Evolutionary conservation across 1,140 invertebrate species (phyloP), one percentile per base, ranked within the genome.

Genomic region (Brachionus plicatilis): DNA sequence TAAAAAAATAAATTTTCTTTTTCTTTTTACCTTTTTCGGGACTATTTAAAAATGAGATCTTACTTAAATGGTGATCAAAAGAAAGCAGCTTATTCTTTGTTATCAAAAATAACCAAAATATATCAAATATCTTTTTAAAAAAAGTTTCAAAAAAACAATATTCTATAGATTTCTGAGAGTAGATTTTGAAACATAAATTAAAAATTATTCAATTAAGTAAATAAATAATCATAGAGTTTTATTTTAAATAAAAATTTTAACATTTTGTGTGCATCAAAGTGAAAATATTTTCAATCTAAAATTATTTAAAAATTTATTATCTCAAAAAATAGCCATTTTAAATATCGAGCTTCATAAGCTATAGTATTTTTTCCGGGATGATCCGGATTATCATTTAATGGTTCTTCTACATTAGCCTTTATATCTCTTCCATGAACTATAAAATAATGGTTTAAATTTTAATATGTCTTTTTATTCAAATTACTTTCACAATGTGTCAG

Each of bases 301-400:
- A 3, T 72, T 43, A 8, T 17, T 56, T 80, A 80, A 41, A 17
- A 82, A 20, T 82, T 27, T 24, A 91, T 89, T 41, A 91, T 87
- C 85, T 91, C 88, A 5, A 96, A 90, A 85, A 97, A 92, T 85
- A 97, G 91, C 86, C 93, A 93, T 89, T 96, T 95, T 5, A 97
- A 88, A 78, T 94, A 91, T 86, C 96, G 91, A 0, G 96, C 93
- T 91, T 98, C 96, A 87, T 95, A 97, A 1, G 95, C 94, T 0
- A 97, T 95, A 0, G 95, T 97, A 88, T 96, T 95, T 87, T 95
- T 94, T 4, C 94, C 94, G 87, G 94, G 91, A 86, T 93, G 92
- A 82, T 92, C 87, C 12, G 90, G 92, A 20, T 92, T 91, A 80
- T 94, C 93, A 87, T 94, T 93, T 83, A 96, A 90, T 3, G 94